These are phyloP conservation scores for Monodelphis domestica DNA, from an alignment of 2,797 vertebrate genomes.

Conservation along the genomic window DNA sequence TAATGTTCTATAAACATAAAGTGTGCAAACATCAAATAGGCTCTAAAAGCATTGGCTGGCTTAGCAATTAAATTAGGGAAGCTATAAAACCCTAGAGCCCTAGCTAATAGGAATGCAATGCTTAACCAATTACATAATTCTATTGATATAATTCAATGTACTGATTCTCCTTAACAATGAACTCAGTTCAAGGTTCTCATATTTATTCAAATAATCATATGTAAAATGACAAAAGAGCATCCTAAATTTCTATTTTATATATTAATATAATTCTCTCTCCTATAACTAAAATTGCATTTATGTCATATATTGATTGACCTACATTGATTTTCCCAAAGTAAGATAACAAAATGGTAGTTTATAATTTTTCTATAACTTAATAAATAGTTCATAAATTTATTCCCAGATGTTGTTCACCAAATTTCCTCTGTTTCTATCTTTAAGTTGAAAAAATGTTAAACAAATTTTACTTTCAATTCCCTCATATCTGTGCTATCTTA, in stretches of 20 bases:
- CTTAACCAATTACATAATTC: conserved; percentile 20
- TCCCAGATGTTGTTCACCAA: too few relatives aligned
- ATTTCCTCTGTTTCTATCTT: too few relatives aligned
- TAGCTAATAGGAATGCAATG: neutral
- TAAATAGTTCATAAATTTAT: too few relatives aligned
- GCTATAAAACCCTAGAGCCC: neutral
- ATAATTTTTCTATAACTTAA: too few relatives aligned
- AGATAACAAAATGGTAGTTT: neutral
- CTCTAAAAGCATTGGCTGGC: neutral
- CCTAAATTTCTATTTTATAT: neutral
- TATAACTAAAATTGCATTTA: neutral
- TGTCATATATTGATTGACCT: neutral
- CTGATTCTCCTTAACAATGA: neutral
- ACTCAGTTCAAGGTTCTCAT: neutral
- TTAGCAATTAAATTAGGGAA: conserved; percentile 31
- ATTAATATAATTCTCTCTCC: neutral
- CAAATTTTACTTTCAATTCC: neutral
- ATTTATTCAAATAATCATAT: neutral
- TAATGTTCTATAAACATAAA: conserved; percentile 9
- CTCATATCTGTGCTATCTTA: neutral
- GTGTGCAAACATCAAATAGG: neutral
- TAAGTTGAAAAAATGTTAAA: neutral
- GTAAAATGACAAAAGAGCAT: neutral
- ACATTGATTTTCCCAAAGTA: neutral
- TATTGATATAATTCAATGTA: neutral